phyloP scores from a whole-genome alignment of 2,113 vertebrate genomes.

The Hydrochoerus hydrochaeris region DNA sequence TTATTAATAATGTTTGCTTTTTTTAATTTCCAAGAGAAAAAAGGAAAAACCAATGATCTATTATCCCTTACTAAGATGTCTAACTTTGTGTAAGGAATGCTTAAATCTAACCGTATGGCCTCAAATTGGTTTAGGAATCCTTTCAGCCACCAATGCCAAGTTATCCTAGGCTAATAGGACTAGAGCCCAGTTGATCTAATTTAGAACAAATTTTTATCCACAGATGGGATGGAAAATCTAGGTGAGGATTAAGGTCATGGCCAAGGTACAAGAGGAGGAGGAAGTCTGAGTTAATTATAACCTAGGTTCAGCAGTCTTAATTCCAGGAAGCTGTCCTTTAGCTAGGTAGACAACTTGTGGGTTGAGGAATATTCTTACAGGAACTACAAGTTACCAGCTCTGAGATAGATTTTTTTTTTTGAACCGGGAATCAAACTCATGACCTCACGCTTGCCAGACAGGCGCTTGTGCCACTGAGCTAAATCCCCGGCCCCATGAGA shows the following conservation, averaged over 20 bases:
- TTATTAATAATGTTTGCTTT: slow-evolving; percentile 4
- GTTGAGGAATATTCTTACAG: slow-evolving; percentile 50
- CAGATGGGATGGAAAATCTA: neutral
- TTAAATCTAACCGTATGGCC: slow-evolving; percentile 44
- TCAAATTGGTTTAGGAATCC: slow-evolving; percentile 63
- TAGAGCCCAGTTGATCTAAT: slow-evolving; percentile 41
- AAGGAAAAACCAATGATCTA: neutral
- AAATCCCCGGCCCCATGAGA: neutral
- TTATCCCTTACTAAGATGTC: neutral
- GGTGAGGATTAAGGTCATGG: slow-evolving; percentile 50
- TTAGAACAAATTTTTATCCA: slow-evolving; percentile 21
- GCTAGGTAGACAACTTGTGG: slow-evolving; percentile 38
- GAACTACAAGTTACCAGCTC: slow-evolving; percentile 21
- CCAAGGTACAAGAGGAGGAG: slow-evolving; percentile 66
- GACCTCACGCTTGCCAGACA: too few species aligned
- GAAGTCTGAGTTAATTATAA: slow-evolving; percentile 77
- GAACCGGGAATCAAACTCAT: too few species aligned
- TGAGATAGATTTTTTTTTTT: slow-evolving; percentile 35
- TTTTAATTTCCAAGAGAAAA: slow-evolving; percentile 31
- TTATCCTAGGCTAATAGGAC: slow-evolving; percentile 7
- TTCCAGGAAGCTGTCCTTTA: slow-evolving; percentile 50
- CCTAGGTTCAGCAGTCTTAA: slow-evolving; percentile 25
- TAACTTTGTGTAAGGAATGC: slow-evolving; percentile 26
- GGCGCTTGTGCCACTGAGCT: too few species aligned
- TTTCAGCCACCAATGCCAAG: slow-evolving; percentile 25